Percentiles rank a stretch among this genome's conserved stretches.
phyloP scores from a whole-genome alignment of 2,113 vertebrate genomes.

The Calidris pugnax region DNA sequence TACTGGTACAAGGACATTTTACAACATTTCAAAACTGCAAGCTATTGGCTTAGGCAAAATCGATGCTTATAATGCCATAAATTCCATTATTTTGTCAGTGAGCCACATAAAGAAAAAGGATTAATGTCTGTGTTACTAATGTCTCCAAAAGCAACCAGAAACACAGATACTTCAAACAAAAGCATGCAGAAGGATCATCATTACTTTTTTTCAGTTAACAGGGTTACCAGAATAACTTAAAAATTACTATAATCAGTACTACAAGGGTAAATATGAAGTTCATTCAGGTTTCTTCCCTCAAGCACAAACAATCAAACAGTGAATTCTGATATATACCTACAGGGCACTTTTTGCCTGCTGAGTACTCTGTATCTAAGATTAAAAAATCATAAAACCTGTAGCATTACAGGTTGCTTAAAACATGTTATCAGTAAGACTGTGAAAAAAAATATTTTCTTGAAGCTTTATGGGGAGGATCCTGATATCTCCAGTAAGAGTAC shows the following conservation, averaged over 20 bases:
- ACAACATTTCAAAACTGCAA: background rate
- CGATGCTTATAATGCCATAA: background rate
- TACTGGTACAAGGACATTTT: background rate
- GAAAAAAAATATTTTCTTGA: background rate
- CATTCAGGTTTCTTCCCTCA: background rate
- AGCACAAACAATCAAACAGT: background rate
- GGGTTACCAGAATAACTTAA: background rate
- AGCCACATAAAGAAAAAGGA: background rate
- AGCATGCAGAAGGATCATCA: background rate
- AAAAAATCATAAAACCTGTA: background rate
- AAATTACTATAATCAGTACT: background rate
- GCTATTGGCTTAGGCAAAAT: background rate
- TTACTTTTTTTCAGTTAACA: background rate
- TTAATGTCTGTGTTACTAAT: background rate
- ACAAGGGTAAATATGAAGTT: background rate
- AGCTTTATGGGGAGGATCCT: background rate
- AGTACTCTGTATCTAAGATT: background rate
- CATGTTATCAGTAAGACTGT: background rate
- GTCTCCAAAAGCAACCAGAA: background rate
- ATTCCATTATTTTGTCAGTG: background rate
- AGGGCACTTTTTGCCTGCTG: background rate
- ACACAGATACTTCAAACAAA: background rate
- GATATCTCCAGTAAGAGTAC: background rate
- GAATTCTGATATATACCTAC: background rate
- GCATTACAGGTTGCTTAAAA: background rate